phyloP scores from a whole-genome alignment of 2,888 invertebrate species.

The Phorcus lineatus region DNA sequence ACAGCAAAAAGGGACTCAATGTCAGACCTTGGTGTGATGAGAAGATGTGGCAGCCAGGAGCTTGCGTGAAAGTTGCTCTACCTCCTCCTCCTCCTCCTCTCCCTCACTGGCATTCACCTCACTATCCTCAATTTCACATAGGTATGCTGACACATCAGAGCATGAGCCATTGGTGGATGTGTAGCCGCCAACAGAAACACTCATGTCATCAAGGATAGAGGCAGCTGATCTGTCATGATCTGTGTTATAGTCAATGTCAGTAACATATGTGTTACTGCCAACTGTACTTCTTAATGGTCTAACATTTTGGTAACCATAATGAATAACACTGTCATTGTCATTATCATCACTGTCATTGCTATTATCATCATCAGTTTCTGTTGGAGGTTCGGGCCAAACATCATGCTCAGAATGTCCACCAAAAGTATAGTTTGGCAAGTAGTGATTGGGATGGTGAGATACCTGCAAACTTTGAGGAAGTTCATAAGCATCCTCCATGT shows the following conservation, averaged over 20 bases:
- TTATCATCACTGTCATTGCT: conserved; percentile 49
- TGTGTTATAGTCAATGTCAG: conserved; percentile 72
- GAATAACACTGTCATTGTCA: conserved; percentile 67
- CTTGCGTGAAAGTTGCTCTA: neutral
- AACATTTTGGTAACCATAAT: conserved; percentile 56
- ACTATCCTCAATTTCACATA: conserved; percentile 90
- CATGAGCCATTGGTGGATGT: conserved; percentile 82
- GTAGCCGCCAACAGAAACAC: conserved; percentile 80
- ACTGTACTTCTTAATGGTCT: conserved; percentile 33
- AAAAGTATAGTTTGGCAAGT: conserved; percentile 81
- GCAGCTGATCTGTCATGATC: conserved; percentile 78
- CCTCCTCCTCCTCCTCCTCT: conserved; percentile 61
- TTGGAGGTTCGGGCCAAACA: conserved; percentile 37
- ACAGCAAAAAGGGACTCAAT: too few relatives aligned
- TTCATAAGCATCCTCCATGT: conserved; percentile 62
- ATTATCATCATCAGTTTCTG: conserved; percentile 38
- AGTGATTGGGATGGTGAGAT: conserved; percentile 86
- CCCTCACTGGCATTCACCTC: conserved; percentile 72
- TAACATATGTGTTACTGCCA: conserved; percentile 50
- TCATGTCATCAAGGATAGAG: conserved; percentile 87
- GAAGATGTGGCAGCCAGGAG: conserved; percentile 25
- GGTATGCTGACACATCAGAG: conserved; percentile 87
- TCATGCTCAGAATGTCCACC: conserved; percentile 44
- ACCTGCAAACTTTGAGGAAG: conserved; percentile 79
- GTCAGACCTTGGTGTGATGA: conserved; percentile 42